Base-by-base conservation (phyloP, 2,797 vertebrate genomes). In the Okamejei kenojei region DNA sequence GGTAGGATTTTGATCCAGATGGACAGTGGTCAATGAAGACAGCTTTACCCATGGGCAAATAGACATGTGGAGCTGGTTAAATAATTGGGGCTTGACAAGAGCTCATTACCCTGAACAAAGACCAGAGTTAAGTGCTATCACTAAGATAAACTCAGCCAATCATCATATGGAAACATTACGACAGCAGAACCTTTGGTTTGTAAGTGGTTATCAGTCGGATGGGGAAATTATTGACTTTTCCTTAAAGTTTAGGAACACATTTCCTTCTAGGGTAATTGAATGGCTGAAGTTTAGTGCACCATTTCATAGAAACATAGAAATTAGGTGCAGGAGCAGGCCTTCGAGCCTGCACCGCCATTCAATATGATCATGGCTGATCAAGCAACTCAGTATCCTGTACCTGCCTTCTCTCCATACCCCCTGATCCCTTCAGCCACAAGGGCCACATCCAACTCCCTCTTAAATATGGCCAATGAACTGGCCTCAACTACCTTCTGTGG, bases 231-330 rank as follows among this genome's bases (percentile, higher is more conserved):
- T 26, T 76, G 38, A 54, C 35, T 68, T 90, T 90, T 71, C 65
- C 32, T 90, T 21, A 54, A 91, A 54, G 73, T 91, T 71, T 38
- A 71, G 19, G 29, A 45, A 91, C 45, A 26, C 21, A 91, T 91
- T 91, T 91, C 68, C 65, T 90, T 45, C 88, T 68, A 26, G 32
- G 68, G 23, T 92, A 92, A 92, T 74, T 74, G 38, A 92, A 35
- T 91, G 68, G 54, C 35, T 92, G 21, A 54, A 92, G 71, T 29
- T 74, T 29, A 76, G 11, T 92, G 65, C 38, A 19, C 23, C 21
- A 9, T 68, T 45, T n/a, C n/a, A n/a, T n/a, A n/a, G n/a, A n/a
- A n/a, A n/a, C n/a, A n/a, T n/a, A n/a, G n/a, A n/a, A n/a, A n/a
- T n/a, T n/a, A n/a, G n/a, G n/a, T n/a, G n/a, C n/a, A n/a, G n/a